These are phyloP conservation scores for Plemyria rubiginata DNA, from an alignment of 2,888 invertebrate genomes.

Conservation along the genomic window DNA sequence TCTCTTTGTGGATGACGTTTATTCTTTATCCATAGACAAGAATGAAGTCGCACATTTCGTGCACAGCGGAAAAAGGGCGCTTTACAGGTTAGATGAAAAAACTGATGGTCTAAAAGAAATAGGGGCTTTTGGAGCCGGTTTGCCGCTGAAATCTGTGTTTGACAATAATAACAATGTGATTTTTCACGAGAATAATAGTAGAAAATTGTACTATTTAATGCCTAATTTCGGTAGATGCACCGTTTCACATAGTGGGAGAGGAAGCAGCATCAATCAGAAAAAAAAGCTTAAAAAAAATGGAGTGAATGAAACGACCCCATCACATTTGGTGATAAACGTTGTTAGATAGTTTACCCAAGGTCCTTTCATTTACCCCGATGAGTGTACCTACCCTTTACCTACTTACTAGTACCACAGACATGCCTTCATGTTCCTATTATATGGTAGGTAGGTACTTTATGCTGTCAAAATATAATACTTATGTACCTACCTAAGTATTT, in stretches of 20 bases:
- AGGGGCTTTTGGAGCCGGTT: conserved; percentile 60
- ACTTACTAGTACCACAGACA: no score
- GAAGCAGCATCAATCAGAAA: conserved; percentile 14
- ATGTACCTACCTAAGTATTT: no score
- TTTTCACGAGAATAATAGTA: conserved; percentile 58
- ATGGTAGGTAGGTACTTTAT: no score
- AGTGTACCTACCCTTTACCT: not conserved
- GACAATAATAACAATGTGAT: conserved; percentile 67
- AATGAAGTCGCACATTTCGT: conserved; percentile 61
- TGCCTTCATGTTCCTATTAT: no score
- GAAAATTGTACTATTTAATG: conserved; percentile 60
- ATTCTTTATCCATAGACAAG: conserved; percentile 61
- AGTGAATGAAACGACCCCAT: conserved; percentile 7
- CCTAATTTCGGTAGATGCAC: conserved; percentile 62
- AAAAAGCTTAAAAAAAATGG: conserved; percentile 22
- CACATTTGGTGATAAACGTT: conserved; percentile 10
- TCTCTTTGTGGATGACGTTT: conserved; percentile 58
- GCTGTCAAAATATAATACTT: no score
- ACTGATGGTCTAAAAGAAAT: conserved; percentile 52
- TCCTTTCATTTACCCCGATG: not conserved
- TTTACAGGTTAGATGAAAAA: conserved; percentile 63
- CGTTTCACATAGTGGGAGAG: conserved; percentile 39
- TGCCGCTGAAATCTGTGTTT: conserved; percentile 59
- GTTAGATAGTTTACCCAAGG: not conserved
- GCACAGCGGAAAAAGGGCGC: conserved; percentile 57